phyloP scores from a whole-genome alignment of 2,797 vertebrate genomes.

The Hephaestus fuliginosus region DNA sequence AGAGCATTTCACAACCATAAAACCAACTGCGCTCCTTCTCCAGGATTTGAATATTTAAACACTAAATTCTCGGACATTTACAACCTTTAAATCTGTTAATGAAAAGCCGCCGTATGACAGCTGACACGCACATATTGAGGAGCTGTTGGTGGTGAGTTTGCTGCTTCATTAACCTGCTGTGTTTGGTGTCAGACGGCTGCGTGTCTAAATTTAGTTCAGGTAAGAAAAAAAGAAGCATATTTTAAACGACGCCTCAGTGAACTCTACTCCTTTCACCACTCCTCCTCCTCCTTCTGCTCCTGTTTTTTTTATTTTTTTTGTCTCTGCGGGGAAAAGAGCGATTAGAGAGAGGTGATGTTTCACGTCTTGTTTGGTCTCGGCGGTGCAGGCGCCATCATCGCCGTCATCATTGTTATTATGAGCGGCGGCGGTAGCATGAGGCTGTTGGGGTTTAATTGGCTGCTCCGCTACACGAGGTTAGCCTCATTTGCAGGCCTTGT shows the following conservation, averaged over 20 bases:
- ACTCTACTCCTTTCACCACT: background rate
- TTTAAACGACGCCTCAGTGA: conserved; percentile 34
- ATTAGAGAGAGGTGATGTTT: conserved; percentile 48
- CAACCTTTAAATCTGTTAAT: background rate
- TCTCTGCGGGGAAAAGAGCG: conserved; percentile 27
- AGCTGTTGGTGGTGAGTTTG: background rate
- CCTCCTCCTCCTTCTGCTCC: background rate
- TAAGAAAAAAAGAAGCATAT: conserved; percentile 9
- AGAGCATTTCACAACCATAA: background rate
- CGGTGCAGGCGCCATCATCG: conserved; percentile 42
- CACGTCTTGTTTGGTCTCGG: conserved; percentile 49
- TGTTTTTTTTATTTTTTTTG: background rate
- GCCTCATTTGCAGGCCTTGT: conserved; percentile 61
- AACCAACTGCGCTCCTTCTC: background rate
- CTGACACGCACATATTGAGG: background rate
- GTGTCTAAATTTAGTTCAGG: conserved; percentile 44
- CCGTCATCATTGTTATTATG: conserved; percentile 40
- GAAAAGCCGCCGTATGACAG: no score
- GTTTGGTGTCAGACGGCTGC: conserved; percentile 20
- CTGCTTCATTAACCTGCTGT: conserved; percentile 42
- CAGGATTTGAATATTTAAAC: background rate
- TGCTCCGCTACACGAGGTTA: conserved; percentile 45
- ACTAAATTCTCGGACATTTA: background rate
- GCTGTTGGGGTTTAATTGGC: conserved; percentile 66
- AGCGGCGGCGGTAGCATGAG: conserved; percentile 23